Base-by-base conservation (phyloP, 2,797 vertebrate species). In the Euthynnus affinis region DNA sequence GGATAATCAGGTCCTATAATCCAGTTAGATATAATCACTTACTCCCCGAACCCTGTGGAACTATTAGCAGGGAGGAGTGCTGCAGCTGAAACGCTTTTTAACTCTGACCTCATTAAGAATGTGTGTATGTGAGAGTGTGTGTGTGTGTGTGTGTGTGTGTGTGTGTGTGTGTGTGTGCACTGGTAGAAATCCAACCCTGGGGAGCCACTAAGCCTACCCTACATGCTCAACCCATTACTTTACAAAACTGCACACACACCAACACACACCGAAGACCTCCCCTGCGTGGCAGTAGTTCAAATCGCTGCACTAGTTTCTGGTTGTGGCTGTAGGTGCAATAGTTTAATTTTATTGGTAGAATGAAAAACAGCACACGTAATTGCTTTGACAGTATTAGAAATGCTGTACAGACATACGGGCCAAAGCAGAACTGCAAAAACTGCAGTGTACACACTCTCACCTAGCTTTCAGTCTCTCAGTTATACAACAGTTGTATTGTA, bases 81-180 rank as follows among this genome's bases (percentile, higher is more conserved):
- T 90, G 88, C 86, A 80, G 83, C 87, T 89, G 84, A 89, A 91
- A 87, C 58, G 78, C 92, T 91, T 88, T 88, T 93, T 88, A 89
- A 92, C 86, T 93, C 86, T 92, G 91, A 94, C 92, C 93, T 93
- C 93, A 93, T 93, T 94, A 94, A 88, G 86, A 85, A 81, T 74
- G 76, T 76, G 71, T 77, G 59, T 67, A 18, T 3, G 49, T 76
- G 60, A 55, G 9, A 56, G 71, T 5, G 27, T 70, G 56, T 62
- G 57, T 61, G 49, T 73, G 66, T 66, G 70, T 66, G 62, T 76
- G 63, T 59, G 71, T 5, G 27, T 70, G 56, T 62, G 57, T 61
- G 49, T 73, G 66, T 66, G 70, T 66, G 62, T 76, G 63, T 66
- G 68, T 71, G 64, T 67, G 64, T 55, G 72, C 60, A 83, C 55